phyloP scores from a whole-genome alignment of 2,888 invertebrate species.

The Nephrocerus scutellatus region DNA sequence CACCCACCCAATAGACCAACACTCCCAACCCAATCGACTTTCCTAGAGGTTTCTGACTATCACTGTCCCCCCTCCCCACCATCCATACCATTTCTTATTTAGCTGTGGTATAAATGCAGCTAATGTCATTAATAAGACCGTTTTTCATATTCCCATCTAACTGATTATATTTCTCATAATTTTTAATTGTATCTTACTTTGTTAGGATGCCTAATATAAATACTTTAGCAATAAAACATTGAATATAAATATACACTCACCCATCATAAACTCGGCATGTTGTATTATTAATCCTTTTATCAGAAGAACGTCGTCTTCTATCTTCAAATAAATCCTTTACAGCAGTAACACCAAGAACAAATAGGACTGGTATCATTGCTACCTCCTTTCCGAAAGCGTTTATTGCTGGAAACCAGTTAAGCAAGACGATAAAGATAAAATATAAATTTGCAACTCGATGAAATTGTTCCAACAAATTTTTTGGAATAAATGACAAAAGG shows the following conservation, averaged over 20 bases:
- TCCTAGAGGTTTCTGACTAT: no score
- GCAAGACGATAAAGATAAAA: slow-evolving; percentile 91
- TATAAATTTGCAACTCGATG: slow-evolving; percentile 96
- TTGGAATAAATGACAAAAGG: slow-evolving; percentile 84
- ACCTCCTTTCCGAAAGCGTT: slow-evolving; percentile 94
- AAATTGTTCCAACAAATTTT: slow-evolving; percentile 95
- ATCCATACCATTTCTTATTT: no score
- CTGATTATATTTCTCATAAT: no score
- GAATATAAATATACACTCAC: slow-evolving; percentile 61
- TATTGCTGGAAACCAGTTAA: slow-evolving; percentile 93
- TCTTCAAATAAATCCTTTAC: slow-evolving; percentile 94
- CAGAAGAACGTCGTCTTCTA: slow-evolving; percentile 78
- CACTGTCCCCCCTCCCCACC: no score
- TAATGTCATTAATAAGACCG: no score
- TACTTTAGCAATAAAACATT: no score
- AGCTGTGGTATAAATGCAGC: no score
- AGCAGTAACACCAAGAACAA: slow-evolving; percentile 90
- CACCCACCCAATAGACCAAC: no score
- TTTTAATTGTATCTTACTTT: no score
- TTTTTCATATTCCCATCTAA: no score
- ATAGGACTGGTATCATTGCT: slow-evolving; percentile 89
- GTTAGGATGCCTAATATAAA: no score
- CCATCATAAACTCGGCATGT: slow-evolving; percentile 86
- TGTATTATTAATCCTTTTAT: slow-evolving; percentile 88
- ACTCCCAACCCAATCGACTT: no score